Conservation (phyloP, 2,888 invertebrate genomes). For the Unio pictorum region DNA sequence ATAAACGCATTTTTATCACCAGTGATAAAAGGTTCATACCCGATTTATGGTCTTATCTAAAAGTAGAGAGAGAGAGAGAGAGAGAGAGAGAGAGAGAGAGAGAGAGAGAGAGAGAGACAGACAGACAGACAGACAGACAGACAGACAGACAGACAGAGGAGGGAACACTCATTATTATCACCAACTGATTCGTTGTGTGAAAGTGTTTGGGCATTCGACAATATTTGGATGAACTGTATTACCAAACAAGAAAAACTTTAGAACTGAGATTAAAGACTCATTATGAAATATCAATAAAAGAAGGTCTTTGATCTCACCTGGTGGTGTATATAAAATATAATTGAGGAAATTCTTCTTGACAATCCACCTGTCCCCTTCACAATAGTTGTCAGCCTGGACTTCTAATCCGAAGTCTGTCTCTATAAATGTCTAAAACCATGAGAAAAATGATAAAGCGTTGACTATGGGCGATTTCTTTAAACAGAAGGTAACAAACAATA, state of each 20-base stretch:
- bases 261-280: too few species aligned
- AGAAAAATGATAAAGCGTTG: too few species aligned
- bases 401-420: conserved; percentile 40
- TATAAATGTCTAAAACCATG: conserved; percentile 32
- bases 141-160: conserved; percentile 7
- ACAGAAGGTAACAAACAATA: too few species aligned
- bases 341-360: conserved; percentile 36
- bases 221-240: too few species aligned
- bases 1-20: too few species aligned
- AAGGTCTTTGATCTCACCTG: conserved; percentile 21
- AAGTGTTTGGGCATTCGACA: too few species aligned
- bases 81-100: conserved; percentile 5
- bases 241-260: too few species aligned
- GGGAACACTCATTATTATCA: too few species aligned
- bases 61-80: conserved; percentile 4
- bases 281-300: too few species aligned
- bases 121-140: conserved; percentile 11
- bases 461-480: too few species aligned
- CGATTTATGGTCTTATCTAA: neutral
- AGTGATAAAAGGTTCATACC: too few species aligned
- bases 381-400: conserved; percentile 43
- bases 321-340: conserved; percentile 35
- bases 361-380: conserved; percentile 36
- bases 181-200: too few species aligned
- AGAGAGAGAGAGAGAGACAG: conserved; percentile 5